Conservation (phyloP, 2,113 vertebrate genomes). For the Propithecus coquereli region DNA sequence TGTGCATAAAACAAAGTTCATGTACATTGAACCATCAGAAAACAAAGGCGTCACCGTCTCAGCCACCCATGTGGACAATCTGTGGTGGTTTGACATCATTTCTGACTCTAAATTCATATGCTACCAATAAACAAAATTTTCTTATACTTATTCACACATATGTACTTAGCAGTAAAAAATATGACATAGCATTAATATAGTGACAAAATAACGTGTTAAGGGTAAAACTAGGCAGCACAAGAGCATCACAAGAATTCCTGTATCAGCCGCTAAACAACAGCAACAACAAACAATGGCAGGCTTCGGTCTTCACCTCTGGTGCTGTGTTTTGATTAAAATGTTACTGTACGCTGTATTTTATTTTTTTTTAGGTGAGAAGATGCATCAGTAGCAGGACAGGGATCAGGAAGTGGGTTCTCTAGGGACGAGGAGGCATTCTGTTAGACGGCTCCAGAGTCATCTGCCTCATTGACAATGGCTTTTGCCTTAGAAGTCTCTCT, state of each 20-base stretch:
- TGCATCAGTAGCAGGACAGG: neutral
- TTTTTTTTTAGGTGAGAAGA: neutral
- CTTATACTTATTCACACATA: neutral
- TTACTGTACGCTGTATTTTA: neutral
- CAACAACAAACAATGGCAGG: neutral
- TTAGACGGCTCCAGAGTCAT: neutral
- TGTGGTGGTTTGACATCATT: neutral
- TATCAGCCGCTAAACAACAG: neutral
- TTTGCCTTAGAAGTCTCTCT: neutral
- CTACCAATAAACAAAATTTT: neutral
- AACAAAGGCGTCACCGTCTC: neutral
- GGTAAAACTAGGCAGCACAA: neutral
- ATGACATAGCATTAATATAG: neutral
- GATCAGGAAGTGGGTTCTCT: neutral
- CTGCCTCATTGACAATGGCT: neutral
- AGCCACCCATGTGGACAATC: neutral
- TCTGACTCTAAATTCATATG: neutral
- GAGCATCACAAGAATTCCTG: neutral
- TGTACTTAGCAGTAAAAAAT: neutral
- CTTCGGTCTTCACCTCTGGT: neutral
- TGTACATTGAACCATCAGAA: neutral
- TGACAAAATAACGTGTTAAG: neutral
- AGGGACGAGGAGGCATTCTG: neutral
- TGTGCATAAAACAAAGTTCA: neutral
- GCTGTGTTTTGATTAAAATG: neutral